These are phyloP conservation scores for Hippocampus kuda DNA, from an alignment of 2,797 vertebrate species.

Conservation along the genomic window DNA sequence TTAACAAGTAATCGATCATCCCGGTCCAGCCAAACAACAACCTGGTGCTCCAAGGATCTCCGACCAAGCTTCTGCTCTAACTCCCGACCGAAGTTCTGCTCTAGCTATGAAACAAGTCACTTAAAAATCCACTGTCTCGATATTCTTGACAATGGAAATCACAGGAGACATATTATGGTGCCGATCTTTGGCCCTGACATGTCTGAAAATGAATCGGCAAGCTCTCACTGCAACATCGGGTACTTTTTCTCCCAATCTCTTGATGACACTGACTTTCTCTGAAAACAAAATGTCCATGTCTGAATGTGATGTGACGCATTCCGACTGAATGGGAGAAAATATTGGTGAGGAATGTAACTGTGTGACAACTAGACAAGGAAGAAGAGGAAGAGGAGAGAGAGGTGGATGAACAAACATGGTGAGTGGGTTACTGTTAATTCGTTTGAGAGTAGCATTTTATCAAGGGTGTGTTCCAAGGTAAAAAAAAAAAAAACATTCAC, in stretches of 20 bases:
- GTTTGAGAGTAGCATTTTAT: slow-evolving; percentile 3
- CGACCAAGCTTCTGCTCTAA: too few relatives aligned
- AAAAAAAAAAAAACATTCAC: not conserved
- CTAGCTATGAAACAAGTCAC: too few relatives aligned
- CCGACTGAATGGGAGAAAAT: slow-evolving; percentile 25
- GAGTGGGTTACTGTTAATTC: slow-evolving; percentile 8
- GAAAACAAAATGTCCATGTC: not conserved
- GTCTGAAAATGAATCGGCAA: not conserved
- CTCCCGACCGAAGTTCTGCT: too few relatives aligned
- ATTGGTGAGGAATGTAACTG: not conserved
- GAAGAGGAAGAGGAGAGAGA: slow-evolving; percentile 5
- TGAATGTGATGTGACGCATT: slow-evolving; percentile 47
- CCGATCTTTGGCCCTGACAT: not conserved
- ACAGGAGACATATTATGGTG: too few relatives aligned
- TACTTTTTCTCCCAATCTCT: not conserved
- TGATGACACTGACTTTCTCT: not conserved
- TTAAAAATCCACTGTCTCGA: too few relatives aligned
- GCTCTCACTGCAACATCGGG: not conserved
- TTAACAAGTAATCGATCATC: too few relatives aligned
- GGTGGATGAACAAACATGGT: not conserved
- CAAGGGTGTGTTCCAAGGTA: not conserved
- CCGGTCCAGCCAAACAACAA: too few relatives aligned
- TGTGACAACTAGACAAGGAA: slow-evolving; percentile 7
- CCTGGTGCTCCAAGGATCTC: too few relatives aligned
- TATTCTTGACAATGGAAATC: too few relatives aligned